Base-by-base conservation (phyloP, 2,797 vertebrate genomes). In the Sebastiscus tertius region DNA sequence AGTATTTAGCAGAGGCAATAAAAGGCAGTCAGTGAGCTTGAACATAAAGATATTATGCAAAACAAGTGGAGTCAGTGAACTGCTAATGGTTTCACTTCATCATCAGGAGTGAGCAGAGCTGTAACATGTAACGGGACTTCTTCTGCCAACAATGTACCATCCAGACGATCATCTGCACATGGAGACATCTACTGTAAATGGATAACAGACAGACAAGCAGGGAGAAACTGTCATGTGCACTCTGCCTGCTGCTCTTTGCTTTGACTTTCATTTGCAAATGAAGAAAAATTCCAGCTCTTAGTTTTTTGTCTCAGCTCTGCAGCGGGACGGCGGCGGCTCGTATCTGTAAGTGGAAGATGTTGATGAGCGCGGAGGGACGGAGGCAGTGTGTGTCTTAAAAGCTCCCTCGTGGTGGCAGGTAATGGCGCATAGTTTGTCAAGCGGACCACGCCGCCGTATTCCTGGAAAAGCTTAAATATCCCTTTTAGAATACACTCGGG, bases 381-480 rank as follows among this genome's bases (percentile, higher is more conserved):
- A 84, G 65, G 76, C 65, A 71, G 49, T 63, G 20, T 55, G 62
- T 29, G 49, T 83, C 39, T 82, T 82, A 66, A 79, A 77, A 78
- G 75, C 80, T 81, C 75, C 79, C 74, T 54, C 18, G 7, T 13
- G 61, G 70, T 61, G 66, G n/a, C 72, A 70, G 63, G 10, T 87
- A 71, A 81, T 54, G 56, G 59, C 9, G 27, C 20, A n/a, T 29
- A 67, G 73, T 77, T 83, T 83, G 58, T 84, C 72, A 75, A 70
- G 63, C 36, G 31, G 72, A 77, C 69, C 39, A 34, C 42, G 54
- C 1, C 2, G 63, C 24, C 2, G 3, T 31, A 22, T 80, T 55
- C 36, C 63, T 56, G 42, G 68, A 63, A 68, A 80, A 22, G 62
- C 69, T 80, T 71, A 46, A 77, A 75, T 46, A 73, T 71, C 54